phyloP scores from a whole-genome alignment of 1,140 invertebrate species.

The Eubasilissa regina region DNA sequence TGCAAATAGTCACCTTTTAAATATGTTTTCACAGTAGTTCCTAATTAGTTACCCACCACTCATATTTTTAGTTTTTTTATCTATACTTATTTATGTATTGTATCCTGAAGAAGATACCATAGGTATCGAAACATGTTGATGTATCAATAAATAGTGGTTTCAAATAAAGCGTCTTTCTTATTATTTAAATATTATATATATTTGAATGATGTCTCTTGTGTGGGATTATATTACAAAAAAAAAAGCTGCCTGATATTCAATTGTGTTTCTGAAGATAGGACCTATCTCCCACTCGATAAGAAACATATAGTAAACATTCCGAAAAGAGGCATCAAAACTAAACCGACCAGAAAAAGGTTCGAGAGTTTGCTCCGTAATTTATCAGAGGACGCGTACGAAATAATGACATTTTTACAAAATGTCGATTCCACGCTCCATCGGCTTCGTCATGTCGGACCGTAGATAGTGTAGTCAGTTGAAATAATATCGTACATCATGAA shows the following conservation, averaged over 20 bases:
- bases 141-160: no score
- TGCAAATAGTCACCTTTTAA: no score
- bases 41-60: no score
- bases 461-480: neutral
- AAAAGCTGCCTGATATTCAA: slow-evolving; percentile 5
- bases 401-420: neutral
- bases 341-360: neutral
- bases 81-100: no score
- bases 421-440: neutral
- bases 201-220: no score
- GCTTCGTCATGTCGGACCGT: neutral
- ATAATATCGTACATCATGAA: slow-evolving; percentile 45
- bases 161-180: no score
- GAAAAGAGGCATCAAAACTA: neutral
- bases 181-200: no score
- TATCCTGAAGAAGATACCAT: no score
- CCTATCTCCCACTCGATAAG: slow-evolving; percentile 30
- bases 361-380: neutral
- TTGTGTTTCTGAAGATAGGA: slow-evolving; percentile 27
- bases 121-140: no score
- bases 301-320: neutral
- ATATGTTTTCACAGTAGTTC: no score
- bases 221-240: no score
- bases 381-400: neutral
- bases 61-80: no score